phyloP scores from a whole-genome alignment of 2,888 invertebrate species.

The Lacanobia oleracea region DNA sequence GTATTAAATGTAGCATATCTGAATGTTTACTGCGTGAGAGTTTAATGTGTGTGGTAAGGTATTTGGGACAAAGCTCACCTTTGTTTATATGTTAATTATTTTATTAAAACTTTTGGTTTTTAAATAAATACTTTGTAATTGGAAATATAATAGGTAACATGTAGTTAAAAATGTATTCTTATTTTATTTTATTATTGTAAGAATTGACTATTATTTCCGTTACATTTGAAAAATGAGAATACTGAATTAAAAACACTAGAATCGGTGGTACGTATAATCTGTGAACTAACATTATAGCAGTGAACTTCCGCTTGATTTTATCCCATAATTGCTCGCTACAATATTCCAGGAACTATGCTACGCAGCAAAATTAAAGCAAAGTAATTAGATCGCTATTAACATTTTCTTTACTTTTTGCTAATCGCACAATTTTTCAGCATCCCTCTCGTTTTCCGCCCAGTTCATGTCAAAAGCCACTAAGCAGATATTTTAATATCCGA shows the following conservation, averaged over 20 bases:
- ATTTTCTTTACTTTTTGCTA: slow-evolving; percentile 63
- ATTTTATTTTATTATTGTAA: too few relatives aligned
- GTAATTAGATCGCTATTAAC: slow-evolving; percentile 61
- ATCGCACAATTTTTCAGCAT: slow-evolving; percentile 62
- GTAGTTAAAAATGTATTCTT: too few relatives aligned
- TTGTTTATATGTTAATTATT: not conserved
- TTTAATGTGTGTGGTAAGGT: slow-evolving; percentile 40
- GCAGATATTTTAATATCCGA: slow-evolving; percentile 69
- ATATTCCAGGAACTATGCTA: slow-evolving; percentile 42
- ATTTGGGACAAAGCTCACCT: slow-evolving; percentile 25
- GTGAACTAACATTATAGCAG: slow-evolving; percentile 3
- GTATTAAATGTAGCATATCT: slow-evolving; percentile 44
- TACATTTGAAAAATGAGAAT: not conserved
- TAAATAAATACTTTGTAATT: not conserved
- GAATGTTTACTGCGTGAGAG: slow-evolving; percentile 25
- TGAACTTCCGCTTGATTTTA: slow-evolving; percentile 35
- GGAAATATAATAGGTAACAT: not conserved
- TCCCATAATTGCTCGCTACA: slow-evolving; percentile 34
- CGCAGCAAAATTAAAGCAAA: slow-evolving; percentile 44
- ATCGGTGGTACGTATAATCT: slow-evolving; percentile 2
- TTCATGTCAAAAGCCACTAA: slow-evolving; percentile 69
- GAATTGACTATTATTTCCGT: too few relatives aligned
- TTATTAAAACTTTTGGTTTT: not conserved
- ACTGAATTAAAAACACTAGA: not conserved
- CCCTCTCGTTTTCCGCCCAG: slow-evolving; percentile 66